A percentile compares a stretch with the other conserved stretches of the same genome.
These are phyloP conservation scores for Seira ritae DNA, from an alignment of 2,888 invertebrate species.

Conservation along the genomic window DNA sequence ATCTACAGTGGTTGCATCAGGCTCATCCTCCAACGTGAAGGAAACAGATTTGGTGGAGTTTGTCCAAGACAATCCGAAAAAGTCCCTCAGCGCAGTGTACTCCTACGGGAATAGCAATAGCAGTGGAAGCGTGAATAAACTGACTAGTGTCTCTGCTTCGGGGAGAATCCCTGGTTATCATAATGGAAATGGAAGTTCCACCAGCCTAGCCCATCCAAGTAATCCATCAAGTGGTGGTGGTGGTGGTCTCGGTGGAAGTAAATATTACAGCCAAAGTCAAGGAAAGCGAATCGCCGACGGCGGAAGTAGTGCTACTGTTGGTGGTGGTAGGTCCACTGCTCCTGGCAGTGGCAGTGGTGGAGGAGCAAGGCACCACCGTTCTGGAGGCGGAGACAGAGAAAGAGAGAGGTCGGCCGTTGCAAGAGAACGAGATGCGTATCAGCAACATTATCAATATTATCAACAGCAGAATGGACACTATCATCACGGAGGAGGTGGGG, in stretches of 20 bases:
- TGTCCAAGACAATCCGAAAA: constrained; percentile 56
- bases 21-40: constrained; percentile 29
- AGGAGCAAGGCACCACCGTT: too few species aligned
- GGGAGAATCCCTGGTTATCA: constrained; percentile 58
- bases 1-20: neutral
- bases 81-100: constrained; percentile 51
- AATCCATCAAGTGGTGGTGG: neutral
- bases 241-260: constrained; percentile 20
- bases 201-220: constrained; percentile 25
- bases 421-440: constrained; percentile 35
- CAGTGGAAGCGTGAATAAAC: constrained; percentile 26
- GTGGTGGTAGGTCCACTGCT: constrained; percentile 18
- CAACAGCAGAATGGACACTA: constrained; percentile 53
- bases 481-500: constrained; percentile 37
- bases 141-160: constrained; percentile 26
- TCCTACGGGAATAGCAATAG: constrained; percentile 33
- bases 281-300: constrained; percentile 43
- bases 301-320: constrained; percentile 43
- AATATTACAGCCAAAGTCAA: constrained; percentile 26
- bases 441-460: constrained; percentile 46
- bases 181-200: constrained; percentile 25
- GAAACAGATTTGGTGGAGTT: constrained; percentile 57
- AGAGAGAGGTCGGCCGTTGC: constrained; percentile 39
- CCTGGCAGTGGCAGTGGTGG: too few species aligned
- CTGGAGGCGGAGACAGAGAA: too few species aligned